phyloP scores from a whole-genome alignment of 2,113 vertebrate genomes.

The Apaloderma vittatum region DNA sequence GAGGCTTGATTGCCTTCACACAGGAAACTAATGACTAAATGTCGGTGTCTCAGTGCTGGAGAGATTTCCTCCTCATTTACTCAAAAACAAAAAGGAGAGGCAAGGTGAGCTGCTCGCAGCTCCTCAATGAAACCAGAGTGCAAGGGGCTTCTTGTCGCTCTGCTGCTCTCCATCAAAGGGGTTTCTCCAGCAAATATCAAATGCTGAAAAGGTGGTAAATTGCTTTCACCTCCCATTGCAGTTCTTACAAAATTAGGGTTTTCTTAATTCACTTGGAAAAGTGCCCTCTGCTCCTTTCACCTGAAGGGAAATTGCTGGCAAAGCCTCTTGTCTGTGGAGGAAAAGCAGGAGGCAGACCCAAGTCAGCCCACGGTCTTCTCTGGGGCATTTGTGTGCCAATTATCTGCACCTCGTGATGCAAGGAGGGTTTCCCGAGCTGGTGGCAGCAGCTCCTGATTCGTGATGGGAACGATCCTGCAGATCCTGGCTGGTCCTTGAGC shows the following conservation, averaged over 20 bases:
- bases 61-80: background rate
- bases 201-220: background rate
- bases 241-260: background rate
- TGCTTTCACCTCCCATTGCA: background rate
- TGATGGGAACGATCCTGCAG: background rate
- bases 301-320: background rate
- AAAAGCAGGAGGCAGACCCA: background rate
- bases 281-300: background rate
- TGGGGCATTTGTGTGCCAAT: background rate
- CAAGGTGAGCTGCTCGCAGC: background rate
- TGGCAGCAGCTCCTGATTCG: background rate
- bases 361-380: background rate
- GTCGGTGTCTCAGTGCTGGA: background rate
- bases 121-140: background rate
- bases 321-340: background rate
- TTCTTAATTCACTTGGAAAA: background rate
- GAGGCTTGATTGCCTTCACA: background rate
- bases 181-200: background rate
- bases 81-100: background rate
- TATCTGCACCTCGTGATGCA: background rate
- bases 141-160: background rate
- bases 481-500: background rate
- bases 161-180: background rate
- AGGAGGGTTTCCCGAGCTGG: background rate
- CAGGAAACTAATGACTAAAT: background rate